A percentile compares a stretch with the other conserved stretches of the same genome.
Conservation (phyloP, 2,797 vertebrate species). For the Cuculus canorus region DNA sequence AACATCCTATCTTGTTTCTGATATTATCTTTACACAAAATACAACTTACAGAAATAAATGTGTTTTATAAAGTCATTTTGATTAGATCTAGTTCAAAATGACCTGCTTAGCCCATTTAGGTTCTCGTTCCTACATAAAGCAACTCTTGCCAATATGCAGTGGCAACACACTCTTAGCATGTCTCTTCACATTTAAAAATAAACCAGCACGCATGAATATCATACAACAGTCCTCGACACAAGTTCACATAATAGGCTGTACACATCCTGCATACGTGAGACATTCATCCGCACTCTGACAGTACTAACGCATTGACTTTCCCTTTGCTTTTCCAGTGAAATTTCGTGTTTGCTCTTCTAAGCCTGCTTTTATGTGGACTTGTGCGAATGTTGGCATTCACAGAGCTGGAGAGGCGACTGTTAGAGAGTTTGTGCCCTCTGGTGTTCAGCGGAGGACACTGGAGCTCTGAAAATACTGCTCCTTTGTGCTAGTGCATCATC, state of each 20-base stretch:
- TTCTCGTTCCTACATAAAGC: neutral
- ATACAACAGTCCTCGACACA: neutral
- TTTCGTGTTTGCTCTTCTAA: neutral
- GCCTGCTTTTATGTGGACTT: neutral
- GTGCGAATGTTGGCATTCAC: neutral
- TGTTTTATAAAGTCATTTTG: neutral
- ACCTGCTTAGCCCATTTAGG: neutral
- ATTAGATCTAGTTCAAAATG: neutral
- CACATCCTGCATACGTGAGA: rapidly evolving
- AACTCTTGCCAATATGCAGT: rapidly evolving
- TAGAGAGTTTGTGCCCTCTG: slow-evolving; percentile 67
- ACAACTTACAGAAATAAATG: neutral
- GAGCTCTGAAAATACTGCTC: neutral
- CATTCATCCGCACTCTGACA: neutral
- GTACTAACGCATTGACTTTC: neutral
- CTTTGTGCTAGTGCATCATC: neutral
- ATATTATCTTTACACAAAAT: neutral
- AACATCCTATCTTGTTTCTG: neutral
- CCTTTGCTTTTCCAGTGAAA: neutral
- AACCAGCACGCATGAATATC: rapidly evolving
- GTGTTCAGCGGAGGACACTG: neutral
- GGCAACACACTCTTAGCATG: rapidly evolving
- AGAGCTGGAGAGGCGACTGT: neutral
- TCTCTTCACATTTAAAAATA: neutral
- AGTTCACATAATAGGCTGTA: neutral